These are phyloP conservation scores for Nomada goodeniana DNA, from an alignment of 2,888 invertebrate genomes.

Conservation along the genomic window DNA sequence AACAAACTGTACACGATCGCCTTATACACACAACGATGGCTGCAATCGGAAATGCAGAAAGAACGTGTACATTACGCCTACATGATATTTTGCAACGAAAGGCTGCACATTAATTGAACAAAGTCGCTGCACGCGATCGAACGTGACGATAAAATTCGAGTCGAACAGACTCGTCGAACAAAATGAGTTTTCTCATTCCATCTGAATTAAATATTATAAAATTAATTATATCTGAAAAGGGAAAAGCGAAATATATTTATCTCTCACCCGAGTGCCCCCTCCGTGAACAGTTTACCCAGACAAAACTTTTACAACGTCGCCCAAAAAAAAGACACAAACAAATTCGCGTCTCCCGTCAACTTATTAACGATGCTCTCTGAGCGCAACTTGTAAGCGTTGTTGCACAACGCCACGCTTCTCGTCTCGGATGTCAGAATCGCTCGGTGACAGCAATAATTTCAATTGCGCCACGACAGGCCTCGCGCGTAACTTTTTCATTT, in stretches of 20 bases:
- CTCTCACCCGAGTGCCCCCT: no score
- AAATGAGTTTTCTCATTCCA: not conserved
- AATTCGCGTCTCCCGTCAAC: no score
- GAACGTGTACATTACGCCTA: constrained; percentile 27
- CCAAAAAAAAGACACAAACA: no score
- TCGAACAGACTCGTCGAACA: not conserved
- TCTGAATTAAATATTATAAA: not conserved
- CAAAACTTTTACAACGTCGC: no score
- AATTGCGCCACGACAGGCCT: constrained; percentile 60
- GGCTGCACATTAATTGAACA: constrained; percentile 9
- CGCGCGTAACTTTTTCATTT: constrained; percentile 28
- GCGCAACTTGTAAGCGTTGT: constrained; percentile 64
- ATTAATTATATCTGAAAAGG: no score
- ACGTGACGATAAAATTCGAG: not conserved
- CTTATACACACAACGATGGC: not conserved
- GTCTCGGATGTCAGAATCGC: constrained; percentile 55
- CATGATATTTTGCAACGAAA: constrained; percentile 31
- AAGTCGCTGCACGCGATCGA: constrained; percentile 26
- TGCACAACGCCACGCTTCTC: constrained; percentile 64
- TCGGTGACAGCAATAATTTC: constrained; percentile 67
- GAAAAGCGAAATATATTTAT: no score
- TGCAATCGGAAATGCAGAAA: constrained; percentile 22
- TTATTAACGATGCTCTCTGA: constrained; percentile 59
- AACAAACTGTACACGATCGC: constrained; percentile 23
- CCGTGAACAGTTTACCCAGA: no score